Conservation (phyloP, 1,140 invertebrate species). For the Anastrepha obliqua region DNA sequence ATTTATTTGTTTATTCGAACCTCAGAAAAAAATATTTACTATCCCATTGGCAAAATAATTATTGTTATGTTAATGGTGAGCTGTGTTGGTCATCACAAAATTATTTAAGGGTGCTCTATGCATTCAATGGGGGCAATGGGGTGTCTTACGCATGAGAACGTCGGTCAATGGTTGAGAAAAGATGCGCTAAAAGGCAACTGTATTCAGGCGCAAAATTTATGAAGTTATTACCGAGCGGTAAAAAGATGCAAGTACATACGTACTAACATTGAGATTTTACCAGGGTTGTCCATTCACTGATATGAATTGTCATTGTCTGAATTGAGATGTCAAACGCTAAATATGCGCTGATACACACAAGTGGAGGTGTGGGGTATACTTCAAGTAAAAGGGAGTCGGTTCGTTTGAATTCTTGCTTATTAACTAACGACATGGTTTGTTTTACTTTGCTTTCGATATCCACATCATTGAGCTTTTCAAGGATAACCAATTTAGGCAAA, state of each 20-base stretch:
- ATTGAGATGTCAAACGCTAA: not conserved
- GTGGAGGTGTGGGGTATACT: not conserved
- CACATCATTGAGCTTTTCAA: too few species aligned
- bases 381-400: too few species aligned
- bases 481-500: too few species aligned
- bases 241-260: not conserved
- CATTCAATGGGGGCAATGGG: not conserved
- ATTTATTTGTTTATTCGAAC: conserved; percentile 33
- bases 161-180: not conserved
- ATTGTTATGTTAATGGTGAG: conserved; percentile 37
- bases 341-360: not conserved
- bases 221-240: not conserved
- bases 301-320: not conserved
- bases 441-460: too few species aligned
- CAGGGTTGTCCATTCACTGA: not conserved
- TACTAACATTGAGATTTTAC: not conserved
- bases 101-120: not conserved
- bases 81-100: not conserved
- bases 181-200: not conserved
- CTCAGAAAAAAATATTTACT: conserved; percentile 11
- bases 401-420: too few species aligned
- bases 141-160: not conserved
- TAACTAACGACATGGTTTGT: too few species aligned
- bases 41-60: conserved; percentile 42
- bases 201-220: not conserved